Conservation (phyloP, 2,888 invertebrate genomes). For the Meloe dianella region DNA sequence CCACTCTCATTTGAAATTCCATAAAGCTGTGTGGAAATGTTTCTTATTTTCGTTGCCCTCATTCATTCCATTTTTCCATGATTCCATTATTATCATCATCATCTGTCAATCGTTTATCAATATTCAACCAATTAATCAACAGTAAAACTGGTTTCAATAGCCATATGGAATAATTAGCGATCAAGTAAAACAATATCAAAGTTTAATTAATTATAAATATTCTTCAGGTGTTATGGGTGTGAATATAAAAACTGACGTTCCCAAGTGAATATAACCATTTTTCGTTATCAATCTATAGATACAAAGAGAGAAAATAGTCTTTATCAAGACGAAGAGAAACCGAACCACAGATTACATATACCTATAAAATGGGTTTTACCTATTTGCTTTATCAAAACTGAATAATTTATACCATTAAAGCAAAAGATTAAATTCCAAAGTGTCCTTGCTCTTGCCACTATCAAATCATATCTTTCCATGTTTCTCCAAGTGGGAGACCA, state of each 20-base stretch:
- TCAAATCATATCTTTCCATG: slow-evolving; percentile 55
- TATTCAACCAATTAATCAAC: slow-evolving; percentile 19
- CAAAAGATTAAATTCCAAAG: slow-evolving; percentile 57
- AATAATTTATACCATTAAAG: slow-evolving; percentile 59
- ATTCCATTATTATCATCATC: neutral
- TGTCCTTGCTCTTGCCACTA: slow-evolving; percentile 51
- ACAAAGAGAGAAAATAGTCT: slow-evolving; percentile 14
- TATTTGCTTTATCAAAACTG: slow-evolving; percentile 55
- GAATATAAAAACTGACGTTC: slow-evolving; percentile 37
- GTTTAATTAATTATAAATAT: slow-evolving; percentile 30
- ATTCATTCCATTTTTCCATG: too few relatives aligned
- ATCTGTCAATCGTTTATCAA: neutral
- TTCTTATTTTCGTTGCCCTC: too few relatives aligned
- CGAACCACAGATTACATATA: too few relatives aligned
- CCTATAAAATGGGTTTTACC: slow-evolving; percentile 56
- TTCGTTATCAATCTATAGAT: neutral
- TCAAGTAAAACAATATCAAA: slow-evolving; percentile 1
- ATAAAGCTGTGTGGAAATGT: neutral
- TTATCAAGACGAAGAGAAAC: slow-evolving; percentile 45
- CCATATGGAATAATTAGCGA: slow-evolving; percentile 24
- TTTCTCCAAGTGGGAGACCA: slow-evolving; percentile 36
- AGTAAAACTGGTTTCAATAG: slow-evolving; percentile 9
- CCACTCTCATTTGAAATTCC: too few relatives aligned
- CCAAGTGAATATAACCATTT: slow-evolving; percentile 36
- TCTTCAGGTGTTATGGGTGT: slow-evolving; percentile 21